Base-by-base conservation (phyloP, 2,888 invertebrate genomes). In the Hoplodrina blanda region DNA sequence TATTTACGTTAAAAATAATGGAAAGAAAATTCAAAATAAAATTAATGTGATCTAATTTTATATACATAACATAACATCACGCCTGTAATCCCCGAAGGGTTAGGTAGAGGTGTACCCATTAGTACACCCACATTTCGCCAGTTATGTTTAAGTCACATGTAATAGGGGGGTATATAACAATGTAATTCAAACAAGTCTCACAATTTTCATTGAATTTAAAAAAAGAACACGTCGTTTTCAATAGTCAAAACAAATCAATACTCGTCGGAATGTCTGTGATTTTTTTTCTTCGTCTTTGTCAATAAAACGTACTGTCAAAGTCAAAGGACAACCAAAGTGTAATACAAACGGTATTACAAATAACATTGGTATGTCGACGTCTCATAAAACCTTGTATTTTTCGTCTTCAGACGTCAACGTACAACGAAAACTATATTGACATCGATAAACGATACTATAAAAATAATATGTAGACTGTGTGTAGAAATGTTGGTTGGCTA, bases 331-430 rank as follows among this genome's bases (percentile, higher is more conserved):
- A 25, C 52, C 20, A 61, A 64, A 59, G 19, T 53, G 25, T 52
- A 68, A 75, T 62, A 70, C 68, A 61, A 76, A 70, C 68, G 64
- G 37, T 64, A 77, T 80, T 62, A 73, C 77, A 62, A 66, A 70
- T 63, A 77, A 69, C 59, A 63, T 60, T 53, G 63, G 7, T 17
- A 30, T 7, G 37, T 67, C 50, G 69, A 55, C 7, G 44, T 53
- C 62, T 65, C 62, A 37, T 56, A 55, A 57, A 73, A 70, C 61
- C 15, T 63, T 46, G 41, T 55, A 62, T 73, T 67, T 74, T 62
- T 19, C 41, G n/a, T 11, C 30, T 50, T 30, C 17, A 50, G 20
- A 55, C 17, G 25, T 41, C 41, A 25, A 25, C 25, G 44, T 19
- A 30, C 19, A 46, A 52, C 44, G 37, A 53, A 52, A 62, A 62